Evolutionary conservation across 2,797 vertebrate genomes (phyloP).

Genomic region (Enteromius fasciolatus): DNA sequence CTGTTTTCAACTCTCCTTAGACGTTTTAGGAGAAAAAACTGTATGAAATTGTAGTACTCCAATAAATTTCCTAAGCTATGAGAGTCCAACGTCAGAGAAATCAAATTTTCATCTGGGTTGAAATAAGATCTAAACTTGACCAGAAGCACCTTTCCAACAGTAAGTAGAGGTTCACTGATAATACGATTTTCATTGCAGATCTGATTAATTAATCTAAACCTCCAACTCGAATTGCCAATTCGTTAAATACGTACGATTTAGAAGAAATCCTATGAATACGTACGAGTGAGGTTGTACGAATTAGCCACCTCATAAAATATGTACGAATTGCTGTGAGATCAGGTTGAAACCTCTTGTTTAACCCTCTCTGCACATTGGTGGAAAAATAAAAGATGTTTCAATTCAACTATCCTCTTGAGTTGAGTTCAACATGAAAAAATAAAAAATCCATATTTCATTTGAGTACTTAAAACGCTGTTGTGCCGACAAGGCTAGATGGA

Average conservation of each 20-base stretch:
- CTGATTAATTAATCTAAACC: background rate
- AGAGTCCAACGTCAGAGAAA: background rate
- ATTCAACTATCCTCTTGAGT: background rate
- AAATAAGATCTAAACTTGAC: background rate
- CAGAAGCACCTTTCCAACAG: background rate
- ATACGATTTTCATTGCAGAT: background rate
- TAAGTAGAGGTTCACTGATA: background rate
- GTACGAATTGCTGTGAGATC: too few relatives aligned
- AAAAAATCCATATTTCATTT: conserved; percentile 55
- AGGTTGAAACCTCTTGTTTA: background rate
- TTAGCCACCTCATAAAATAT: too few relatives aligned
- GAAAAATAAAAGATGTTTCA: background rate
- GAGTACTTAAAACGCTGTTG: conserved; percentile 50
- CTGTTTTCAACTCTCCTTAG: background rate
- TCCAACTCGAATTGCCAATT: too few relatives aligned
- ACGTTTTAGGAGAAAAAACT: background rate
- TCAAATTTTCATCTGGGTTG: background rate
- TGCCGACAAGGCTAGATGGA: conserved; percentile 47
- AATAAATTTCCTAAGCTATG: background rate
- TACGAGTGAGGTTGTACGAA: too few relatives aligned
- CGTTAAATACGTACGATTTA: too few relatives aligned
- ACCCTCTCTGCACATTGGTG: background rate
- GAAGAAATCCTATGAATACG: too few relatives aligned
- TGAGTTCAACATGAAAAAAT: background rate
- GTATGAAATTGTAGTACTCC: background rate